phyloP scores from a whole-genome alignment of 2,888 invertebrate species.

The Pollenia amentaria region DNA sequence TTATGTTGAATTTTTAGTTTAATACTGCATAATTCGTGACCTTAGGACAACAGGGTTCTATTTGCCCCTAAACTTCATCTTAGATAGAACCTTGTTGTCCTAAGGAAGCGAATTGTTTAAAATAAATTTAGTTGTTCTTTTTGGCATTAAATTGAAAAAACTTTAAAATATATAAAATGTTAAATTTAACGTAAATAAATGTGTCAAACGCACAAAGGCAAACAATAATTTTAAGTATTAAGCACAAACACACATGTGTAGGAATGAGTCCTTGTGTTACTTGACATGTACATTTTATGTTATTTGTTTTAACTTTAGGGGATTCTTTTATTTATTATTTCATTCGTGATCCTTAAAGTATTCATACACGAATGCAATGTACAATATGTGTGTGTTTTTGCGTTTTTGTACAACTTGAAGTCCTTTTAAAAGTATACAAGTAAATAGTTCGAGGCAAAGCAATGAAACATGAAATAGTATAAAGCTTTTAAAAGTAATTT shows the following conservation, averaged over 20 bases:
- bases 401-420: neutral
- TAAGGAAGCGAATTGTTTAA: neutral
- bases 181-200: conserved; percentile 2
- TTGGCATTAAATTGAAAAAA: neutral
- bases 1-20: too few species aligned
- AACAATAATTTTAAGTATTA: neutral
- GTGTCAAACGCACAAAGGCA: neutral
- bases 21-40: too few species aligned
- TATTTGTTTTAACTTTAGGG: conserved; percentile 30
- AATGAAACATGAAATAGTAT: conserved; percentile 10
- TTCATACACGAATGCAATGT: neutral
- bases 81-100: neutral
- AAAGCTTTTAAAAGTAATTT: conserved; percentile 23
- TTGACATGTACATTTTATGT: neutral
- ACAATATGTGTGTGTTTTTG: neutral
- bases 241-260: neutral
- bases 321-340: conserved; percentile 49
- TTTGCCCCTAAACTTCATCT: too few species aligned
- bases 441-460: conserved; percentile 36
- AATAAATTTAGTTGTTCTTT: neutral
- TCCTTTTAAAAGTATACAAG: conserved; percentile 25
- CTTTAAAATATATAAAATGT: neutral
- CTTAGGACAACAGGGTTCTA: too few species aligned
- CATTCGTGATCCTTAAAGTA: conserved; percentile 32
- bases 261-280: neutral